Conservation (phyloP, 2,797 vertebrate genomes). For the Synanceia verrucosa region DNA sequence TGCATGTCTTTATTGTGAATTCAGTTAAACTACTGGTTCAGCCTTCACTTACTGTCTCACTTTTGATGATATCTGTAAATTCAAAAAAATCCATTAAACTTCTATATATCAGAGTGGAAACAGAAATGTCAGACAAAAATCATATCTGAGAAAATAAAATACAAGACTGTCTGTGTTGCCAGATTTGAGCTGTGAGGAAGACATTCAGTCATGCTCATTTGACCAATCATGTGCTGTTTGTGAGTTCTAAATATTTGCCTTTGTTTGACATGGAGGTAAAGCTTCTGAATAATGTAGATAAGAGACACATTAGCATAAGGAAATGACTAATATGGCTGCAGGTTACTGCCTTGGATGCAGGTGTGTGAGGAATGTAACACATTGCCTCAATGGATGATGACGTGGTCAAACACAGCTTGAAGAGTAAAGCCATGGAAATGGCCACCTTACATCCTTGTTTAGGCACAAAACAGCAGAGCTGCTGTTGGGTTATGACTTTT, state of each 20-base stretch:
- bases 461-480: constrained; percentile 45
- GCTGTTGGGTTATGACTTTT: constrained; percentile 71
- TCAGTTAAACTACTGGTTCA: background rate
- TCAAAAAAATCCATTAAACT: background rate
- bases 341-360: constrained; percentile 40
- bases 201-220: constrained; percentile 14
- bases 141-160: background rate
- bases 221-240: constrained; percentile 41
- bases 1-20: background rate
- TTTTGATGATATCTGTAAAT: background rate
- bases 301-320: constrained; percentile 48
- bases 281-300: constrained; percentile 53
- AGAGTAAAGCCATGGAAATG: constrained; percentile 50
- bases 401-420: constrained; percentile 40
- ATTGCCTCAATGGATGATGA: constrained; percentile 30
- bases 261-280: constrained; percentile 56
- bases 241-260: constrained; percentile 57
- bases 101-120: background rate
- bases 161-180: background rate
- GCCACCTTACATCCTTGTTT: constrained; percentile 47
- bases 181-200: background rate
- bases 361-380: constrained; percentile 41
- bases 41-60: too few relatives aligned
- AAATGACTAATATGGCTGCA: constrained; percentile 52
- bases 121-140: background rate